These are phyloP conservation scores for Morpho deidamia DNA, from an alignment of 2,888 invertebrate genomes.

Conservation along the genomic window DNA sequence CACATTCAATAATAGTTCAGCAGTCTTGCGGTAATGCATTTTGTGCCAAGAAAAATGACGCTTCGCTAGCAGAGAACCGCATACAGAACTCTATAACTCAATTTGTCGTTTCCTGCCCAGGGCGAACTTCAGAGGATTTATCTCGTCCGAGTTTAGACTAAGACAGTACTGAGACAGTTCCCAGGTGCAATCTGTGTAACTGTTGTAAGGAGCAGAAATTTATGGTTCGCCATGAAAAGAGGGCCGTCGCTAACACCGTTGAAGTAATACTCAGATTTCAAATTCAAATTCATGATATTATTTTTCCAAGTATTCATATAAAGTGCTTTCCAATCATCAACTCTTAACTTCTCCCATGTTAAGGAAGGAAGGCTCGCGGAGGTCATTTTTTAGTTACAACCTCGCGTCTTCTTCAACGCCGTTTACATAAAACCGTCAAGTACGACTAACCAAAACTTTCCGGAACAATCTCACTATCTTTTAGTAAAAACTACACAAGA, in stretches of 20 bases:
- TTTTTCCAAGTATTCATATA: too few relatives aligned
- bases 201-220: constrained; percentile 69
- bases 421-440: too few relatives aligned
- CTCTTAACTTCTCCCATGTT: too few relatives aligned
- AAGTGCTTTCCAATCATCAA: too few relatives aligned
- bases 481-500: too few relatives aligned
- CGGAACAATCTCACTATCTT: too few relatives aligned
- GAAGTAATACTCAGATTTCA: background rate
- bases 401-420: too few relatives aligned
- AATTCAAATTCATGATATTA: too few relatives aligned
- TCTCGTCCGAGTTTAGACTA: constrained; percentile 54
- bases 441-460: too few relatives aligned
- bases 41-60: constrained; percentile 38
- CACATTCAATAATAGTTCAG: too few relatives aligned
- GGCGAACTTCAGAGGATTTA: constrained; percentile 52
- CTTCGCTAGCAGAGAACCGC: constrained; percentile 14
- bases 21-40: constrained; percentile 11
- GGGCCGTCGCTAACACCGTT: constrained; percentile 36
- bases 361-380: too few relatives aligned
- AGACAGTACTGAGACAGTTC: constrained; percentile 56
- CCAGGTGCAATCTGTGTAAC: constrained; percentile 68
- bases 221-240: constrained; percentile 50
- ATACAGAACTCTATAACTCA: constrained; percentile 50
- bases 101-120: constrained; percentile 48
- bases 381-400: too few relatives aligned